Evolutionary conservation across 2,888 invertebrate species (phyloP).

Genomic region (Aquatica leii): DNA sequence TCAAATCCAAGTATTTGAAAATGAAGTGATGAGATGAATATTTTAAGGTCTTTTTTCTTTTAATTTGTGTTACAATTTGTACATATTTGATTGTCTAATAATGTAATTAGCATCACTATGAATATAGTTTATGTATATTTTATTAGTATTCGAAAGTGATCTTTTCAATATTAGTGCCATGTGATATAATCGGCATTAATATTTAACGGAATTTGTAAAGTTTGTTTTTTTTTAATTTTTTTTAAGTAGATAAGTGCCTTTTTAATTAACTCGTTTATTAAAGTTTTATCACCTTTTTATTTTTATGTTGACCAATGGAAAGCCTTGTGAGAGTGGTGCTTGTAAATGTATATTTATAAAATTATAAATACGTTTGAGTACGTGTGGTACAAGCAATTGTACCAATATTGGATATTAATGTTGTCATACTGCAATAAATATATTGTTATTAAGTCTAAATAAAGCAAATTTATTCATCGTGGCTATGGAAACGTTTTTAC

Average conservation of each 20-base stretch:
- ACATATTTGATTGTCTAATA: constrained; percentile 29
- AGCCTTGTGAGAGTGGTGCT: constrained; percentile 45
- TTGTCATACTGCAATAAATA: constrained; percentile 45
- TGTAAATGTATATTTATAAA: constrained; percentile 35
- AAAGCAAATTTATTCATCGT: background rate
- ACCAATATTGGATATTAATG: constrained; percentile 45
- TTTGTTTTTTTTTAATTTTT: constrained; percentile 42
- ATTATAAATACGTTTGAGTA: constrained; percentile 29
- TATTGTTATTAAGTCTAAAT: constrained; percentile 20
- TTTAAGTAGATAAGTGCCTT: constrained; percentile 51
- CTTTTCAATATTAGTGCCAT: constrained; percentile 52
- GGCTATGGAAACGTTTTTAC: background rate
- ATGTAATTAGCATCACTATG: constrained; percentile 29
- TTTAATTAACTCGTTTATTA: constrained; percentile 45
- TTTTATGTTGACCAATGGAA: constrained; percentile 38
- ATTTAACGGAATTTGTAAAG: constrained; percentile 49
- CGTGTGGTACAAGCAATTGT: constrained; percentile 41
- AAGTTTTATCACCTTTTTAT: constrained; percentile 29
- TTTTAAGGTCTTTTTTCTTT: constrained; percentile 9
- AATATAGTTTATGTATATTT: constrained; percentile 29
- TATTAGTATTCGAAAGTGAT: constrained; percentile 30
- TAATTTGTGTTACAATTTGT: constrained; percentile 24
- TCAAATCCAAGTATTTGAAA: constrained; percentile 26
- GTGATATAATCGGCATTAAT: constrained; percentile 54
- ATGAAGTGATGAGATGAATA: constrained; percentile 22